phyloP scores from a whole-genome alignment of 2,888 invertebrate genomes.

The Aleiodes leptofemur region DNA sequence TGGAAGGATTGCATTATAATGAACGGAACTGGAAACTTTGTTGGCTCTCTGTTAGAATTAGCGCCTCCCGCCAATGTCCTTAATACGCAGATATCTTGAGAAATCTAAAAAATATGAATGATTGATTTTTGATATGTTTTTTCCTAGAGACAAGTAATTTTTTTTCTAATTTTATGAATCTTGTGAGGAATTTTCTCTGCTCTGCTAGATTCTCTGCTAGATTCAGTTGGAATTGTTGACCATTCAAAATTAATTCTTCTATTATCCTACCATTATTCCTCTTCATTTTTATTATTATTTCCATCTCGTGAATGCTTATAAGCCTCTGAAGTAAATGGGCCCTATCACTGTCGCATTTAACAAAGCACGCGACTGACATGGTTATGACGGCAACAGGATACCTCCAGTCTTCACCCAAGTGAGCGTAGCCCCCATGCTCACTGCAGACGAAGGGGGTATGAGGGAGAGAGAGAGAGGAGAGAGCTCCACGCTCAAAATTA shows the following conservation, averaged over 20 bases:
- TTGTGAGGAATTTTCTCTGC: slow-evolving; percentile 7
- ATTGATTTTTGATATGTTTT: not conserved
- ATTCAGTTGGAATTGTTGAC: slow-evolving; percentile 57
- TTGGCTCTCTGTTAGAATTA: too few relatives aligned
- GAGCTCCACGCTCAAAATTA: slow-evolving; percentile 7
- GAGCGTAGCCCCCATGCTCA: slow-evolving; percentile 48
- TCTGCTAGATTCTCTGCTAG: slow-evolving; percentile 9
- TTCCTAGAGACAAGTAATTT: not conserved
- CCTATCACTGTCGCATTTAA: slow-evolving; percentile 70
- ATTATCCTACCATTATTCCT: slow-evolving; percentile 17
- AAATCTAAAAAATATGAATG: not conserved
- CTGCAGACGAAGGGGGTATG: slow-evolving; percentile 9
- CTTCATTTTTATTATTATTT: slow-evolving; percentile 60
- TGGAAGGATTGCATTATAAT: too few relatives aligned
- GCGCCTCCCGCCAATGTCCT: not conserved
- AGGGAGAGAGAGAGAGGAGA: not conserved
- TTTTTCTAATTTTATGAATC: not conserved
- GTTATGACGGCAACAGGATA: slow-evolving; percentile 74
- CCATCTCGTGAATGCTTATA: slow-evolving; percentile 62
- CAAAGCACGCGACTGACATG: slow-evolving; percentile 70
- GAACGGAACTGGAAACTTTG: too few relatives aligned
- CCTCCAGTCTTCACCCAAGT: slow-evolving; percentile 58
- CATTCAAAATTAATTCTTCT: slow-evolving; percentile 53
- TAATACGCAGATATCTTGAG: not conserved
- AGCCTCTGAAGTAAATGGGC: slow-evolving; percentile 63